Evolutionary conservation across 2,113 vertebrate species (phyloP).

Genomic region (Pyrgilauda ruficollis): DNA sequence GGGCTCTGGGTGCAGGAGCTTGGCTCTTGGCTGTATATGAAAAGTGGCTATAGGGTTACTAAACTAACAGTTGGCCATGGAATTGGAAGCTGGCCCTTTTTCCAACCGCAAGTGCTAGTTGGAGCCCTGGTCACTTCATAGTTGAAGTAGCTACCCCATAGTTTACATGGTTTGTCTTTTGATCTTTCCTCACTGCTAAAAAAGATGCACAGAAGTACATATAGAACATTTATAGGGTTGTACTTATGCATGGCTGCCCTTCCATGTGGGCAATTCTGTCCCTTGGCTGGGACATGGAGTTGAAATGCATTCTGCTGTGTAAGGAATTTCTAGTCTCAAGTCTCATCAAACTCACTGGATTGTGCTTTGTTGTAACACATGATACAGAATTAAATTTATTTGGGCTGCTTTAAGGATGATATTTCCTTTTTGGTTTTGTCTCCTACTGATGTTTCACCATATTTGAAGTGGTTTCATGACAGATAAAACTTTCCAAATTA

Average conservation of each 20-base stretch:
- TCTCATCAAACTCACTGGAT: not conserved
- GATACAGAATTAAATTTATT: not conserved
- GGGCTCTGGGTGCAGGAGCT: not conserved
- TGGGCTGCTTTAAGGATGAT: not conserved
- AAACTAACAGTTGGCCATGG: not conserved
- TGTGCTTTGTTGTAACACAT: not conserved
- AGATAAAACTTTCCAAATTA: not conserved
- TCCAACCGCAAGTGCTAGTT: not conserved
- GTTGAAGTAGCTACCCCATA: not conserved
- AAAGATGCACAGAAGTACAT: not conserved
- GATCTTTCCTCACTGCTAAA: not conserved
- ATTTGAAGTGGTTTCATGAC: not conserved
- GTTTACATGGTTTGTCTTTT: not conserved
- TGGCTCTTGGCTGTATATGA: not conserved
- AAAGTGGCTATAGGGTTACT: not conserved
- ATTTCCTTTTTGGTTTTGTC: not conserved
- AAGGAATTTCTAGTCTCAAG: not conserved
- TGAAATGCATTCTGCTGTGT: not conserved
- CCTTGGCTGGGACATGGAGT: not conserved
- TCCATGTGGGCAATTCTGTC: not conserved
- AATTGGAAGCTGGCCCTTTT: not conserved
- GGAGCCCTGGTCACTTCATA: not conserved
- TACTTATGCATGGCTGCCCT: fast-evolving
- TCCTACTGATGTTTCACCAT: not conserved
- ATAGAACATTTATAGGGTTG: not conserved